Percentiles rank a stretch among this genome's conserved stretches.
Conservation (phyloP, 2,797 vertebrate genomes). For the Urocyon cinereoargenteus region DNA sequence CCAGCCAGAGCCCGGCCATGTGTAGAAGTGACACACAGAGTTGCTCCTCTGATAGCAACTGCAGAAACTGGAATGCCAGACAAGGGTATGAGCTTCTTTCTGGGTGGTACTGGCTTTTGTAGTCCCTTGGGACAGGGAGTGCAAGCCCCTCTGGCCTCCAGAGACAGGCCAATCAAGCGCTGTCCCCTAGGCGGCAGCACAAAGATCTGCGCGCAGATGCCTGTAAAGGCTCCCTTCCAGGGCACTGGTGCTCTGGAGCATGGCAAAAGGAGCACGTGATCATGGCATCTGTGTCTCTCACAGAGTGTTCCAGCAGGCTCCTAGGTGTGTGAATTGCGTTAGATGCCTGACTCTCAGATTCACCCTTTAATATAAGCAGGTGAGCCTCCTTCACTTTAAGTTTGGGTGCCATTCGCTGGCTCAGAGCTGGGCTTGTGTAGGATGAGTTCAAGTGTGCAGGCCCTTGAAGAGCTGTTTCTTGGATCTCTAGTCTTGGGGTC, state of each 20-base stretch:
- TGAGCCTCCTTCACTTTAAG: background rate
- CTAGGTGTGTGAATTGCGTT: background rate
- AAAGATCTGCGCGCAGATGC: background rate
- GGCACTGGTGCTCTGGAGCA: background rate
- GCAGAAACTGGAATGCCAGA: background rate
- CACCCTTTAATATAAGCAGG: background rate
- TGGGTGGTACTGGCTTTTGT: background rate
- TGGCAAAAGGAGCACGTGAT: background rate
- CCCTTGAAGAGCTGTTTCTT: background rate
- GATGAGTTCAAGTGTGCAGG: background rate
- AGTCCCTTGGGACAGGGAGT: background rate
- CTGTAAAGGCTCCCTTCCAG: background rate
- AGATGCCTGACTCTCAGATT: background rate
- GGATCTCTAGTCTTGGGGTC: background rate
- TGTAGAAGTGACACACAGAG: too few species aligned
- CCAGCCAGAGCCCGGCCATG: background rate
- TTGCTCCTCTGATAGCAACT: background rate
- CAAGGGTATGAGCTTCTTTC: background rate
- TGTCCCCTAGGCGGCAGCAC: background rate
- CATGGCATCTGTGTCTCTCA: background rate
- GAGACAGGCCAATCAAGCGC: background rate
- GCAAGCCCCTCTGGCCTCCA: background rate
- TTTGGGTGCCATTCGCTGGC: background rate
- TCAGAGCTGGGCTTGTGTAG: background rate
- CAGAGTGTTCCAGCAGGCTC: background rate